Conservation (phyloP, 2,797 vertebrate genomes). For the Synanceia verrucosa region DNA sequence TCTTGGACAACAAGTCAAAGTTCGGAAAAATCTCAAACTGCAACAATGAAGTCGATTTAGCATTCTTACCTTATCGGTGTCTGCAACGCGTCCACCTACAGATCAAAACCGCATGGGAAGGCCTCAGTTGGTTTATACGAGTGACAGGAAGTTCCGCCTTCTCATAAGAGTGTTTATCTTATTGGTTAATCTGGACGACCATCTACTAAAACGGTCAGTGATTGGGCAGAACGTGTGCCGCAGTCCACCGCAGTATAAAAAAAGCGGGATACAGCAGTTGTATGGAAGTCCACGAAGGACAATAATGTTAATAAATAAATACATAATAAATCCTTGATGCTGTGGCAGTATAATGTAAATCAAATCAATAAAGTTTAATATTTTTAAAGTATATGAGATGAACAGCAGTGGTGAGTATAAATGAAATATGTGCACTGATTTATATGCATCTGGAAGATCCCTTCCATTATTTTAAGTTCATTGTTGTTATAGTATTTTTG, state of each 20-base stretch:
- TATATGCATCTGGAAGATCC: no score
- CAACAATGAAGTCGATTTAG: accelerated
- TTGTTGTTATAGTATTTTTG: not conserved
- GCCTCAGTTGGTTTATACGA: conserved; percentile 75
- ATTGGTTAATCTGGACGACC: conserved; percentile 64
- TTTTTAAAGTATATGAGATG: no score
- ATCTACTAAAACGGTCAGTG: not conserved
- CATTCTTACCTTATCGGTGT: conserved; percentile 63
- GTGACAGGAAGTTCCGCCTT: conserved; percentile 71
- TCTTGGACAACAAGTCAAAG: accelerated
- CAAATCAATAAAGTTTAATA: no score
- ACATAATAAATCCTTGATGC: no score
- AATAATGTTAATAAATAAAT: accelerated
- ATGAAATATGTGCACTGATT: no score
- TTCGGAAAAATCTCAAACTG: accelerated
- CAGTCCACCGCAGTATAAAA: conserved; percentile 45
- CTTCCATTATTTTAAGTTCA: not conserved
- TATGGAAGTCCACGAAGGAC: conserved; percentile 22
- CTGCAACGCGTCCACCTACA: conserved; percentile 32
- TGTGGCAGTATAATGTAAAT: no score
- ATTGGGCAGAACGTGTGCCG: conserved; percentile 57
- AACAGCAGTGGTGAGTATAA: no score
- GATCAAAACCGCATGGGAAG: conserved; percentile 79
- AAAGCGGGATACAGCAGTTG: conserved; percentile 57
- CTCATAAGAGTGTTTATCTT: accelerated